Evolutionary conservation across 2,888 invertebrate genomes (phyloP).

Genomic region (Trachelus troglodyta): DNA sequence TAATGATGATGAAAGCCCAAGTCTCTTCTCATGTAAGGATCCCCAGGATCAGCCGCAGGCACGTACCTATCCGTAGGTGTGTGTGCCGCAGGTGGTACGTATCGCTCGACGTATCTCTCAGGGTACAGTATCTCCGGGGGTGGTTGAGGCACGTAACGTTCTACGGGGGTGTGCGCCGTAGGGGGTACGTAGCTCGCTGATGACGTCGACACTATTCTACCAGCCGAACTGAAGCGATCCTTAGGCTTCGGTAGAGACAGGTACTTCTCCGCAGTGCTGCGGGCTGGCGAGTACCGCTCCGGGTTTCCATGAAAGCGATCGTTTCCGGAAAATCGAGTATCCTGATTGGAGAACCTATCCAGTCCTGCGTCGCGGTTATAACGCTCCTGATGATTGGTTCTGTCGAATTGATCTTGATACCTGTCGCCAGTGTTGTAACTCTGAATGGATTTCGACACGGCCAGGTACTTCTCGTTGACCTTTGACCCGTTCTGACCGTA

Average conservation of each 20-base stretch:
- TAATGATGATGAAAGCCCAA: slow-evolving; percentile 71
- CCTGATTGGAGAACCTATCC: slow-evolving; percentile 29
- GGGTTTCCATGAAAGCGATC: slow-evolving; percentile 51
- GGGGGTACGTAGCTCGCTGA: slow-evolving; percentile 72
- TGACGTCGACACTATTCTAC: slow-evolving; percentile 48
- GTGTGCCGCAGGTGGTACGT: slow-evolving; percentile 77
- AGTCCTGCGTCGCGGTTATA: slow-evolving; percentile 23
- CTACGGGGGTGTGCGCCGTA: slow-evolving; percentile 79
- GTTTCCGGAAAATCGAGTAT: slow-evolving; percentile 42
- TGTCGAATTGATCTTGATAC: slow-evolving; percentile 48
- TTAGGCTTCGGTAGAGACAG: slow-evolving; percentile 59
- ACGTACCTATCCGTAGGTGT: slow-evolving; percentile 80
- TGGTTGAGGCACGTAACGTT: slow-evolving; percentile 75
- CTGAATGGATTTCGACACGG: slow-evolving; percentile 55
- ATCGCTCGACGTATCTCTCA: slow-evolving; percentile 67
- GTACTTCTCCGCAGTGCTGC: slow-evolving; percentile 52
- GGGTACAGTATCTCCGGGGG: slow-evolving; percentile 62
- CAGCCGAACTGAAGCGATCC: slow-evolving; percentile 53
- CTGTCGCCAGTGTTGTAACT: slow-evolving; percentile 42
- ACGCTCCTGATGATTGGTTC: slow-evolving; percentile 33
- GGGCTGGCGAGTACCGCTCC: slow-evolving; percentile 55
- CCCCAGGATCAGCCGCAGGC: slow-evolving; percentile 68
- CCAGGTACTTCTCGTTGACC: slow-evolving; percentile 53
- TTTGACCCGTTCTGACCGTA: slow-evolving; percentile 20
- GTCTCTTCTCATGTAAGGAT: slow-evolving; percentile 72